Base-by-base conservation (phyloP, 2,888 invertebrate species). In the Ashinkailepas kermadecensis region DNA sequence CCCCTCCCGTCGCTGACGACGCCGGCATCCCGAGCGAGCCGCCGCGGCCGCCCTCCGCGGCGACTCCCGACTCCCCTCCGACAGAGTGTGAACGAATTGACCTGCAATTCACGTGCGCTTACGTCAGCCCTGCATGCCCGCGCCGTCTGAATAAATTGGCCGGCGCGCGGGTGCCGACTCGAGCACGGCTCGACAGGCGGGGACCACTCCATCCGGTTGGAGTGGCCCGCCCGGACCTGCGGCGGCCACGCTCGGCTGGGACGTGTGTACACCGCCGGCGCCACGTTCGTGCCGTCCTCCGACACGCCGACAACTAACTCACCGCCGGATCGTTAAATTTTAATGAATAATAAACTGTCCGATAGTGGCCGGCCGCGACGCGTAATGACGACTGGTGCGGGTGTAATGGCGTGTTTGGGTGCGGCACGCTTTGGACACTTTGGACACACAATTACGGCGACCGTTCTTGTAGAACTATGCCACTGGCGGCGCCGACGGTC, bases 311-410 rank as follows among this genome's bases (percentile, higher is more conserved):
- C 59, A 13, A 11, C 59, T 74, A 56, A 56, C 74, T 74, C 56
- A 54, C 74, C 74, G 18, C 56, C 74, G 15, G 74, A 54, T 56
- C 74, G 74, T 74, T 74, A 74, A 74, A 56, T 10, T 74, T 74
- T 74, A 74, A 74, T 74, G 74, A 74, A 74, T 74, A 54, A 74
- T 74, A 74, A 74, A 74, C 74, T 56, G 74, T 18, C 74, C 54
- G 74, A 74, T 56, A 56, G 74, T 74, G 74, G 74, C 18, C 70
- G 56, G 74, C 21, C 65, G 54, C 12, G 74, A 74, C 74, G 54
- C 13, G 54, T 74, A 74, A 74, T 21, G 74, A 74, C 39, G 15
- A 56, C 6, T 56, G 74, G 15, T 21, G 56, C 74, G 15, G 21
- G 74, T 74, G 74, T 70, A 56, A 56, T 56, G 74, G 56, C 74